Evolutionary conservation across 2,113 vertebrate genomes (phyloP).

Genomic region (Stegostoma tigrinum): DNA sequence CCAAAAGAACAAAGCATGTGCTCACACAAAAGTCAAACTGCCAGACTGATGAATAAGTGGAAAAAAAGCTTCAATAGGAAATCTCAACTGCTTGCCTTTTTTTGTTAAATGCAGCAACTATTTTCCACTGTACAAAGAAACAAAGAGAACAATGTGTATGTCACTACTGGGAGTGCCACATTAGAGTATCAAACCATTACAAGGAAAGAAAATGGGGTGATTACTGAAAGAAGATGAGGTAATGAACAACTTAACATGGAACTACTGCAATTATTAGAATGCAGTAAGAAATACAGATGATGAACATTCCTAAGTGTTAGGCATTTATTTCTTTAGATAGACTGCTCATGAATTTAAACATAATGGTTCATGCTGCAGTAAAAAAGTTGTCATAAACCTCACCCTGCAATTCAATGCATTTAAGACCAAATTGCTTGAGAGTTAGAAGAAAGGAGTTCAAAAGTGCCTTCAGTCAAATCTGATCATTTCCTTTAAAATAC

Average conservation of each 20-base stretch:
- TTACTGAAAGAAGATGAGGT: background rate
- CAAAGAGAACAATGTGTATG: background rate
- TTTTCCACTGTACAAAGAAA: background rate
- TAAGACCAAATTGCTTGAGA: background rate
- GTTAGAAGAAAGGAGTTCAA: background rate
- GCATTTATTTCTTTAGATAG: background rate
- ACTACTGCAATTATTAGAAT: background rate
- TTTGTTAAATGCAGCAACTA: conserved; percentile 1
- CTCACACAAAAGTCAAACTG: background rate
- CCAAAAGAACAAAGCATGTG: background rate
- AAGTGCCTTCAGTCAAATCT: background rate
- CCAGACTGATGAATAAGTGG: background rate
- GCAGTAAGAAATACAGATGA: background rate
- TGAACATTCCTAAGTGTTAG: background rate
- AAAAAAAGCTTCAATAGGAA: background rate
- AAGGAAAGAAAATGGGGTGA: conserved; percentile 6
- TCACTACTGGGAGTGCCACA: background rate
- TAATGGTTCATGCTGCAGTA: background rate
- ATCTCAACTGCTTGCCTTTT: background rate
- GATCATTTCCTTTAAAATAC: background rate
- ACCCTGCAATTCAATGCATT: background rate
- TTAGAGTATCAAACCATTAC: background rate
- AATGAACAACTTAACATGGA: background rate
- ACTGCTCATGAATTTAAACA: background rate
- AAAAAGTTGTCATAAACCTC: conserved; percentile 8